Evolutionary conservation across 2,113 vertebrate species (phyloP), one percentile per base, ranked within the genome.

Genomic region (Salvelinus namaycush): DNA sequence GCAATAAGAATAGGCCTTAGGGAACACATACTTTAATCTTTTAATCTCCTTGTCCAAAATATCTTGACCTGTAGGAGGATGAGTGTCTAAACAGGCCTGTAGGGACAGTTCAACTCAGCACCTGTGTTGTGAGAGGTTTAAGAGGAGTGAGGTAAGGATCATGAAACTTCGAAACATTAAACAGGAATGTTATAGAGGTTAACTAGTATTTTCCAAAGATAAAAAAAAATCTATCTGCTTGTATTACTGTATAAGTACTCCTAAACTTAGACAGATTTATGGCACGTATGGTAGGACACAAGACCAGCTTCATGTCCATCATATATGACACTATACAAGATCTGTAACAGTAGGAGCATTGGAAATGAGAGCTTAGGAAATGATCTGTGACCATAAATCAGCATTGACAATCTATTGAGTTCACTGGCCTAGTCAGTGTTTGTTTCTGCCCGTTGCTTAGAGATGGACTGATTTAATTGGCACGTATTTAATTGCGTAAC

Each of bases 1-100:
- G 18, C 44, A 54, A 26, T 68, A 59, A 76, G 51, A 76, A 69
- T 44, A 70, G 27, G 34, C 22, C 49, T 49, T 60, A 59, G 74
- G 22, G 31, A 68, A n/a, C 49, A 12, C 2, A 39, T 68, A 69
- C 66, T 27, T n/a, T 31, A 7, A 76, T 54, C 1, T 68, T 60
- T 75, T 12, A 7, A 26, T 14, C 20, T 60, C n/a, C n/a, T 60
- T 24, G 66, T 76, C 9, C 27, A 26, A 14, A 60, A 68, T 29
- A 26, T 54, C 48, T 6, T 49, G 59, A 44, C 9, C 39, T 11
- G 22, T 64, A 26, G 62, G 62, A 26, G 62, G 62, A 64, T 11
- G 31, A 34, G 11, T 64, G 22, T 64, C 62, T 64, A 26, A 64
- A 64, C 18, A 64, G 62, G 22, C 18, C 22, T 22, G 22, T 18